phyloP scores from a whole-genome alignment of 2,113 vertebrate species.

The Sylvietta virens region DNA sequence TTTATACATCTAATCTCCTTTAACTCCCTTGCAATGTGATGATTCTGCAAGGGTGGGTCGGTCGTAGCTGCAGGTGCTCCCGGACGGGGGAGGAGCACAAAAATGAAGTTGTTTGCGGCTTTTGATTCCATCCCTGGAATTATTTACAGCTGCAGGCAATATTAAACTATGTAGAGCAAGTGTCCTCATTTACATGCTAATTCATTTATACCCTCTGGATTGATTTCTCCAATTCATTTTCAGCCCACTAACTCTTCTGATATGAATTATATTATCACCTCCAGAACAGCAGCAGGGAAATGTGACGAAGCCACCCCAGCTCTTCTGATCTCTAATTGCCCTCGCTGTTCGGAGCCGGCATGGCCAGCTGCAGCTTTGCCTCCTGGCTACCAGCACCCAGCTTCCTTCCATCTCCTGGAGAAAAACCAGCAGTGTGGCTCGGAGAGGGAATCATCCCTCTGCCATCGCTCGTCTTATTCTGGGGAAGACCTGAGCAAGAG shows the following conservation, averaged over 20 bases:
- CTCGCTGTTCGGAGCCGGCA: not conserved
- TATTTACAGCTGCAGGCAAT: conserved; percentile 78
- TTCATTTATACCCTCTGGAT: conserved; percentile 80
- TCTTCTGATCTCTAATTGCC: conserved; percentile 59
- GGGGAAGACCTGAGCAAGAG: not conserved
- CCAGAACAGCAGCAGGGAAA: conserved; percentile 63
- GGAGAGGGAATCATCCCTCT: not conserved
- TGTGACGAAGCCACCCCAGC: conserved; percentile 33
- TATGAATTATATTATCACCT: conserved; percentile 74
- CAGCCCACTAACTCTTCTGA: conserved; percentile 74
- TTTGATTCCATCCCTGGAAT: conserved; percentile 75
- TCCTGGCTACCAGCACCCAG: conserved; percentile 1
- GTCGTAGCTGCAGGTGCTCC: conserved; percentile 51
- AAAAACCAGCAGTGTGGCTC: not conserved
- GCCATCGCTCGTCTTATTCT: accelerated
- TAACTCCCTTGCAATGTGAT: not conserved
- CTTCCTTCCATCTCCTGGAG: not conserved
- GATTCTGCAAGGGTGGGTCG: conserved; percentile 20
- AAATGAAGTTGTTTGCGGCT: conserved; percentile 75
- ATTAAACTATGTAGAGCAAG: conserved; percentile 76
- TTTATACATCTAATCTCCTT: conserved; percentile 19
- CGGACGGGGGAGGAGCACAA: conserved; percentile 45
- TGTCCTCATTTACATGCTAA: conserved; percentile 79
- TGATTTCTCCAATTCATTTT: conserved; percentile 78
- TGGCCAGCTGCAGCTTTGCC: conserved; percentile 17